Conservation (phyloP, 1,140 invertebrate species). For the Tenebrio molitor region DNA sequence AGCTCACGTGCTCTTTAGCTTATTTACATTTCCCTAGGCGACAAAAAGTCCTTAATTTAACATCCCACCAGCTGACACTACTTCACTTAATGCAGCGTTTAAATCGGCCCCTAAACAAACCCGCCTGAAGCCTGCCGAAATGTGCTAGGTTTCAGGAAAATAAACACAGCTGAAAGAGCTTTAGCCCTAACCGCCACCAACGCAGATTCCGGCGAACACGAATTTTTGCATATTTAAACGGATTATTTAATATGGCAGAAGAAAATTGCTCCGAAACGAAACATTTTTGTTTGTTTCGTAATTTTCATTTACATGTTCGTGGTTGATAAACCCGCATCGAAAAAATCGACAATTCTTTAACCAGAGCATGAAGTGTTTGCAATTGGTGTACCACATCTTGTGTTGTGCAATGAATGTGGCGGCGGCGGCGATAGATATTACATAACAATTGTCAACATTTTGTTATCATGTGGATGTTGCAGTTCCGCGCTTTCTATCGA, state of each 20-base stretch:
- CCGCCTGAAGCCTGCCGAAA: background rate
- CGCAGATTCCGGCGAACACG: too few relatives aligned
- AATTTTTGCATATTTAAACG: too few relatives aligned
- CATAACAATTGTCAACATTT: too few relatives aligned
- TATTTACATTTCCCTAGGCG: slow-evolving; percentile 45
- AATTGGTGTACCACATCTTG: background rate
- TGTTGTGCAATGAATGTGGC: background rate
- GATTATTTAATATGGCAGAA: too few relatives aligned
- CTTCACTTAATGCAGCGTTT: slow-evolving; percentile 23
- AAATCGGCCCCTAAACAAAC: background rate
- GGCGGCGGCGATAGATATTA: too few relatives aligned
- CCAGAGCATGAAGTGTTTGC: background rate
- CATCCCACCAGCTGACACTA: slow-evolving; percentile 42
- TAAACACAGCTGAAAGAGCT: slow-evolving; percentile 10
- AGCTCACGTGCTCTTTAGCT: slow-evolving; percentile 46
- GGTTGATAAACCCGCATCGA: too few relatives aligned
- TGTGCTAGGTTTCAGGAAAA: slow-evolving; percentile 19
- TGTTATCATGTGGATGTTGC: background rate
- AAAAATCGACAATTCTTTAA: background rate
- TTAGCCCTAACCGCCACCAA: too few relatives aligned
- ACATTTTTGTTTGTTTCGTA: background rate
- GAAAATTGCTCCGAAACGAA: too few relatives aligned
- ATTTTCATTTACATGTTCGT: background rate
- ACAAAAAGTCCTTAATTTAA: slow-evolving; percentile 49
- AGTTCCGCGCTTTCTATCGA: background rate